Percentiles rank a stretch among this genome's conserved stretches.
Evolutionary conservation across 2,113 vertebrate genomes (phyloP).

Genomic region (Syrrhaptes paradoxus): DNA sequence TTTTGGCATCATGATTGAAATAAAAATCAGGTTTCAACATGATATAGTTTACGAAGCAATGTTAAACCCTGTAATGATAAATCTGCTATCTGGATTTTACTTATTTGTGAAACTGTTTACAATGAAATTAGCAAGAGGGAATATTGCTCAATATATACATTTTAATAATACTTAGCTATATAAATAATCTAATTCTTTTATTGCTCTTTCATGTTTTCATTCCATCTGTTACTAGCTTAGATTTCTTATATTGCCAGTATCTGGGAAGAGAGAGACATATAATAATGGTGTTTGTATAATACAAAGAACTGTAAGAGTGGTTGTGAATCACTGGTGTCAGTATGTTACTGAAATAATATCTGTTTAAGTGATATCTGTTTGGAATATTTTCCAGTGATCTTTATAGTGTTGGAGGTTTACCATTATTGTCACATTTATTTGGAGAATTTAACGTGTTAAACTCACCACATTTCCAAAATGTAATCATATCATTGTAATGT

Average conservation of each 20-base stretch:
- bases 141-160: background rate
- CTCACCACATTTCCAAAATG: background rate
- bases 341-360: background rate
- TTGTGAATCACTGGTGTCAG: background rate
- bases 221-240: background rate
- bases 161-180: background rate
- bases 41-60: background rate
- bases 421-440: background rate
- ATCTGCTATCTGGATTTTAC: background rate
- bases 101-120: slow-evolving; percentile 7
- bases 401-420: background rate
- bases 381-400: background rate
- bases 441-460: background rate
- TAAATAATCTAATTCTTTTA: slow-evolving; percentile 2
- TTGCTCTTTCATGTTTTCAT: background rate
- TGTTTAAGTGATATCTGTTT: background rate
- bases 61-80: background rate
- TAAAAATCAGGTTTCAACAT: background rate
- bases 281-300: background rate
- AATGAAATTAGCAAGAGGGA: slow-evolving; percentile 14
- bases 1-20: background rate
- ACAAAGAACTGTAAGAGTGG: background rate
- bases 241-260: background rate
- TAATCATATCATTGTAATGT: background rate
- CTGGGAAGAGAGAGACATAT: background rate